phyloP scores from a whole-genome alignment of 2,888 invertebrate species.

The Troglohyphantes excavatus region DNA sequence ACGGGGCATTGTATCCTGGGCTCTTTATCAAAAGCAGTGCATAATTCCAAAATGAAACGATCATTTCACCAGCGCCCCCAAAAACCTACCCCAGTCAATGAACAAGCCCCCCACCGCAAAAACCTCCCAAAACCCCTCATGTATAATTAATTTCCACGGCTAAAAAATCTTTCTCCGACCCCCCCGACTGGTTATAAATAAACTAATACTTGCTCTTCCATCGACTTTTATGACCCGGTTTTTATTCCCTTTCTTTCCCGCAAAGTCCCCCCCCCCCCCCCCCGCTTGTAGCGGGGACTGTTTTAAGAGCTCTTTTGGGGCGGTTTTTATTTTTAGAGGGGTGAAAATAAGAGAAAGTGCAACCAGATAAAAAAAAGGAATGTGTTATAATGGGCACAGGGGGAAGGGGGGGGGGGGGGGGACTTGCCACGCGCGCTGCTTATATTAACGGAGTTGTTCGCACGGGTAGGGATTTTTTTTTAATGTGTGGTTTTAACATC shows the following conservation, averaged over 20 bases:
- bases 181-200: conserved; percentile 65
- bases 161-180: conserved; percentile 28
- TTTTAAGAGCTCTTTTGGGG: conserved; percentile 49
- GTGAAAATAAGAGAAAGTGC: conserved; percentile 20
- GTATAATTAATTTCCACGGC: conserved; percentile 68
- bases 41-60: conserved; percentile 10
- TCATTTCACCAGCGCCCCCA: not conserved
- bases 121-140: conserved; percentile 14
- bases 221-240: conserved; percentile 68
- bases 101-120: not conserved
- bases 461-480: conserved; percentile 13
- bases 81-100: not conserved
- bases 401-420: not conserved
- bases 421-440: not conserved
- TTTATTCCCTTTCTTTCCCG: not conserved
- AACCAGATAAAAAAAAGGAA: not conserved
- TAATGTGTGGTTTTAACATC: conserved; percentile 10
- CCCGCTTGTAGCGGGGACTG: conserved; percentile 16
- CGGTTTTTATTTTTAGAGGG: conserved; percentile 66
- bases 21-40: not conserved
- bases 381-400: not conserved
- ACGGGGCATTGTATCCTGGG: not conserved
- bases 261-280: conserved; percentile 2
- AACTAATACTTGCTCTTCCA: conserved; percentile 64
- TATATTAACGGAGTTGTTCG: conserved; percentile 37